Percentiles rank a stretch among this genome's conserved stretches.
Evolutionary conservation across 2,113 vertebrate species (phyloP).

Genomic region (Callopanchax toddi): DNA sequence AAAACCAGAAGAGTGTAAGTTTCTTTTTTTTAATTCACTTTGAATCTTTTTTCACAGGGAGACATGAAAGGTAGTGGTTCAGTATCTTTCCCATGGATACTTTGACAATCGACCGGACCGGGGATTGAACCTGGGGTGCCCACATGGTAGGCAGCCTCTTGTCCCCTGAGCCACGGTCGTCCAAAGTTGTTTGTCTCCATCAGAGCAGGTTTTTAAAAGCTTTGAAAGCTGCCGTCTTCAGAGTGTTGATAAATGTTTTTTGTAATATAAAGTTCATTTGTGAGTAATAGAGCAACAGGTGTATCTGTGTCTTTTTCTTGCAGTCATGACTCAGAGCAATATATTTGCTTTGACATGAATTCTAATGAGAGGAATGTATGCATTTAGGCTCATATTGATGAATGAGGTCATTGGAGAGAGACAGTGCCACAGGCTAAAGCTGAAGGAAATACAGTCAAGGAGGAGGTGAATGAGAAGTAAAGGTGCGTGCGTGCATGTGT

Average conservation of each 20-base stretch:
- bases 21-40: too few species aligned
- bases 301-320: conserved; percentile 10
- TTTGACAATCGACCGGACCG: too few species aligned
- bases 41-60: too few species aligned
- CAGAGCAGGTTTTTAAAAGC: conserved; percentile 14
- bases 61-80: too few species aligned
- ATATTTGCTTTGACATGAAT: conserved; percentile 50
- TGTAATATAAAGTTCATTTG: conserved; percentile 8
- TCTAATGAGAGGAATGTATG: conserved; percentile 56
- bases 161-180: too few species aligned
- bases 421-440: conserved; percentile 66
- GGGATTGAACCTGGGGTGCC: too few species aligned
- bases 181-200: conserved; percentile 50
- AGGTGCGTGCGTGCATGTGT: conserved; percentile 26
- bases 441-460: conserved; percentile 46
- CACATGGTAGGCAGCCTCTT: too few species aligned
- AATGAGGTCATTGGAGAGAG: conserved; percentile 52
- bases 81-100: too few species aligned
- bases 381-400: conserved; percentile 59
- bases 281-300: conserved; percentile 1
- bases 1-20: neutral
- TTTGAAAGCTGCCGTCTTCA: neutral
- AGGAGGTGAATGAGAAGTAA: conserved; percentile 53
- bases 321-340: conserved; percentile 50
- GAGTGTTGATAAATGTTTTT: neutral